Percentiles rank a stretch among this genome's conserved stretches.
Evolutionary conservation across 2,113 vertebrate species (phyloP).

Genomic region (Callorhinus ursinus): DNA sequence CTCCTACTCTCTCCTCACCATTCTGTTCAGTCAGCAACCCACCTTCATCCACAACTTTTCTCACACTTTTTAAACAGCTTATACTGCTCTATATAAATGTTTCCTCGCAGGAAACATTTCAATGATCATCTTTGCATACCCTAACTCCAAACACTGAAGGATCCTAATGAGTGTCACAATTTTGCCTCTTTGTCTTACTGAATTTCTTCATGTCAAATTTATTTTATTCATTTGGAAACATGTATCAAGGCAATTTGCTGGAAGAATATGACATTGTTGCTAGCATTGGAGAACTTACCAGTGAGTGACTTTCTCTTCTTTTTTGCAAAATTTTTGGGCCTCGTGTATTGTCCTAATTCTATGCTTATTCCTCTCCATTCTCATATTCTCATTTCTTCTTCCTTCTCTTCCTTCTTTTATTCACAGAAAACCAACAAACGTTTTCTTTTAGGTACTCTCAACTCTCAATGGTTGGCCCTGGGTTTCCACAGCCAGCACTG

Average conservation of each 20-base stretch:
- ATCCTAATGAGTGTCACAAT: neutral
- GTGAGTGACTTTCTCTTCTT: neutral
- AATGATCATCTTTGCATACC: neutral
- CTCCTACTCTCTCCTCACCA: neutral
- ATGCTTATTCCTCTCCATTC: neutral
- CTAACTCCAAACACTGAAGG: neutral
- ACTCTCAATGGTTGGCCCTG: neutral
- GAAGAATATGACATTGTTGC: neutral
- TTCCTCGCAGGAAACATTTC: neutral
- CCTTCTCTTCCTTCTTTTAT: neutral
- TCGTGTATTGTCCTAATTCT: neutral
- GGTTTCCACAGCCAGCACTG: neutral
- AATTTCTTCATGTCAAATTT: constrained; percentile 11
- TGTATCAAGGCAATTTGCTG: neutral
- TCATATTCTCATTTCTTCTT: neutral
- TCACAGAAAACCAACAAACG: neutral
- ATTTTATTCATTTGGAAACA: neutral
- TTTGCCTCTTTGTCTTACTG: neutral
- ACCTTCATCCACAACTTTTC: neutral
- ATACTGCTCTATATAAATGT: neutral
- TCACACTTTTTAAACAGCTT: neutral
- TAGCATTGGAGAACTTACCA: neutral
- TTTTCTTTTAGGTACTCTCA: neutral
- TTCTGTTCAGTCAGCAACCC: neutral
- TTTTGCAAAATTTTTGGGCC: neutral